phyloP scores from a whole-genome alignment of 2,888 invertebrate genomes.

The Ormyrus pomaceus region DNA sequence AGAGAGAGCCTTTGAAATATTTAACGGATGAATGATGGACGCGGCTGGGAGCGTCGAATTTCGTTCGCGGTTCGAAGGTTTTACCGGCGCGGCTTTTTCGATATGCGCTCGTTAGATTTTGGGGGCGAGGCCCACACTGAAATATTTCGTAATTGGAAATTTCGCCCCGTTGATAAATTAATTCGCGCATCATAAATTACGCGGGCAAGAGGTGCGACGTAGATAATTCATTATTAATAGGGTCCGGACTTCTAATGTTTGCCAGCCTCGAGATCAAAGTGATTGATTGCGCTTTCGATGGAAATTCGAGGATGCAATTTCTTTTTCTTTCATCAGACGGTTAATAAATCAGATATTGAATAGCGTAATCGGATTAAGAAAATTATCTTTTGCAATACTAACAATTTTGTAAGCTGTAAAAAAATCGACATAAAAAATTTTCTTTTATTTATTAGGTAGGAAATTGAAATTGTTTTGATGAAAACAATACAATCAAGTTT shows the following conservation, averaged over 20 bases:
- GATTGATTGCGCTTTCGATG: slow-evolving; percentile 3
- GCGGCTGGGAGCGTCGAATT: slow-evolving; percentile 2
- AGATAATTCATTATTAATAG: not conserved
- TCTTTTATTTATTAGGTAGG: no score
- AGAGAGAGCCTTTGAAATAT: slow-evolving; percentile 19
- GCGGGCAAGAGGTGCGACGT: not conserved
- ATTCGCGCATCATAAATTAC: not conserved
- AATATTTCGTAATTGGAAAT: slow-evolving; percentile 1
- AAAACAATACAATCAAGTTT: no score
- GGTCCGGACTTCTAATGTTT: not conserved
- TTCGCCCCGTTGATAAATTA: not conserved
- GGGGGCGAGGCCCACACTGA: not conserved
- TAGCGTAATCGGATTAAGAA: no score
- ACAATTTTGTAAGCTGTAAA: no score
- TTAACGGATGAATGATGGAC: slow-evolving; percentile 24
- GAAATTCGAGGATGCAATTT: no score
- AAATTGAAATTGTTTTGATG: no score
- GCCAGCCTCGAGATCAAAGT: not conserved
- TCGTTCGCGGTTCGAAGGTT: not conserved
- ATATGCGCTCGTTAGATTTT: not conserved
- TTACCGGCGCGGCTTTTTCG: not conserved
- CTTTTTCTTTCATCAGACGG: no score
- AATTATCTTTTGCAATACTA: no score
- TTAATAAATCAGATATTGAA: no score
- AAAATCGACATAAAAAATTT: no score